A percentile compares a stretch with the other conserved stretches of the same genome.
These are phyloP conservation scores for Xiphydria camelus DNA, from an alignment of 2,888 invertebrate genomes.

Conservation along the genomic window DNA sequence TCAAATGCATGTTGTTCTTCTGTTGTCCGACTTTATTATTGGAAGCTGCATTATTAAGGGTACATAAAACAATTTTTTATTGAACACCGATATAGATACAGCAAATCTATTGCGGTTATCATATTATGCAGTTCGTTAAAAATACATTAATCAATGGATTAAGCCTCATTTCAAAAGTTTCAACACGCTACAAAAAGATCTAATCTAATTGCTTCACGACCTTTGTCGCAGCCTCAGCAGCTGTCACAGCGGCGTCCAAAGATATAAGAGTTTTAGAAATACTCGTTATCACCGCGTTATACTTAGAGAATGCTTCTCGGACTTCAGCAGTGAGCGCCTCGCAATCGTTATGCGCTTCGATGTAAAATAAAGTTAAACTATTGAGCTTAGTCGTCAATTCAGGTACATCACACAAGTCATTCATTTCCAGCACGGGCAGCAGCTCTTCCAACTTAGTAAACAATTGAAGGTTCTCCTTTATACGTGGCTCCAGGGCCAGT, in stretches of 20 bases:
- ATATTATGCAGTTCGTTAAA: too few relatives aligned
- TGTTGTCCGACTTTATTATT: too few relatives aligned
- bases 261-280: slow-evolving; percentile 59
- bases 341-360: slow-evolving; percentile 54
- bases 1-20: too few relatives aligned
- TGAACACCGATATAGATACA: too few relatives aligned
- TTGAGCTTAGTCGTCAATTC: slow-evolving; percentile 57
- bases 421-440: slow-evolving; percentile 55
- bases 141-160: slow-evolving; percentile 10
- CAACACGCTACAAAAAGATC: slow-evolving; percentile 10
- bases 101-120: too few relatives aligned
- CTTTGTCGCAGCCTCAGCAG: slow-evolving; percentile 55
- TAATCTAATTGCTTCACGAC: slow-evolving; percentile 49
- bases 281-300: slow-evolving; percentile 59
- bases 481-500: slow-evolving; percentile 57
- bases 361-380: slow-evolving; percentile 52
- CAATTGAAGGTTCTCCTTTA: slow-evolving; percentile 53
- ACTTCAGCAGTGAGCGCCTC: slow-evolving; percentile 53
- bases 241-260: slow-evolving; percentile 56
- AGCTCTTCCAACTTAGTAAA: slow-evolving; percentile 56
- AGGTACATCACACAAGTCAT: slow-evolving; percentile 55
- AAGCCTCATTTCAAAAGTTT: too few relatives aligned
- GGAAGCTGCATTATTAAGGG: too few relatives aligned
- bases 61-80: too few relatives aligned
- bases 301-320: slow-evolving; percentile 56